Percentiles rank a stretch among this genome's conserved stretches.
Conservation (phyloP, 2,113 vertebrate species). For the Vulpes lagopus region DNA sequence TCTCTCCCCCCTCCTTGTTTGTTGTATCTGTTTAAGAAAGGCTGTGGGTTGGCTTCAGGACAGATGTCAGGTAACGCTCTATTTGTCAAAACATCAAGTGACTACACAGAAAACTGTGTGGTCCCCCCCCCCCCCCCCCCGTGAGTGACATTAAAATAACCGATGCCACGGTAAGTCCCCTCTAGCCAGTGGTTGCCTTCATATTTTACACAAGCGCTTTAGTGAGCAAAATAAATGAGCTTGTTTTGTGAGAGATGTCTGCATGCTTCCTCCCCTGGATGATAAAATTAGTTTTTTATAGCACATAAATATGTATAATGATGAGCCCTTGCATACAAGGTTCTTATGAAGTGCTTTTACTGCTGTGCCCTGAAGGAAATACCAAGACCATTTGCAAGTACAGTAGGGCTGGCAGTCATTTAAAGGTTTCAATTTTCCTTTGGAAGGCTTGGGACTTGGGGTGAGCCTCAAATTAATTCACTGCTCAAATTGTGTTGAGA, state of each 20-base stretch:
- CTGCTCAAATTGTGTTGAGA: conserved; percentile 34
- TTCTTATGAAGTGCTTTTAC: conserved; percentile 58
- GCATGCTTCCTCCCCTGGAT: conserved; percentile 36
- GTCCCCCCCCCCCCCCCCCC: not conserved
- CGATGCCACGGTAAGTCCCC: not conserved
- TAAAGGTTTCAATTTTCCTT: conserved; percentile 44
- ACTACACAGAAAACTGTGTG: conserved; percentile 10
- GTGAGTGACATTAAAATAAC: conserved; percentile 34
- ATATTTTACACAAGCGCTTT: conserved; percentile 23
- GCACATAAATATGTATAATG: conserved; percentile 70
- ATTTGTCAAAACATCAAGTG: conserved; percentile 63
- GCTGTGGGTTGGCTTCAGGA: conserved; percentile 30
- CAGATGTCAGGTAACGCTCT: conserved; percentile 12
- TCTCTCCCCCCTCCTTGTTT: not conserved
- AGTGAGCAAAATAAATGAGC: conserved; percentile 60
- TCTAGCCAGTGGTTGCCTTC: conserved; percentile 23
- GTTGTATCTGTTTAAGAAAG: conserved; percentile 55
- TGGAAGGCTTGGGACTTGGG: not conserved
- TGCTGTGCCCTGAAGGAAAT: conserved; percentile 66
- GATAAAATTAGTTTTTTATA: conserved; percentile 70
- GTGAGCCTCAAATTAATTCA: conserved; percentile 53
- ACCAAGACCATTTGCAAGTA: conserved; percentile 49
- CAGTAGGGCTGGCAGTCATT: not conserved
- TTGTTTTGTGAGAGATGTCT: conserved; percentile 62
- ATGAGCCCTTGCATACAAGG: conserved; percentile 34